phyloP scores from a whole-genome alignment of 2,797 vertebrate species.

The Megaceryle alcyon region DNA sequence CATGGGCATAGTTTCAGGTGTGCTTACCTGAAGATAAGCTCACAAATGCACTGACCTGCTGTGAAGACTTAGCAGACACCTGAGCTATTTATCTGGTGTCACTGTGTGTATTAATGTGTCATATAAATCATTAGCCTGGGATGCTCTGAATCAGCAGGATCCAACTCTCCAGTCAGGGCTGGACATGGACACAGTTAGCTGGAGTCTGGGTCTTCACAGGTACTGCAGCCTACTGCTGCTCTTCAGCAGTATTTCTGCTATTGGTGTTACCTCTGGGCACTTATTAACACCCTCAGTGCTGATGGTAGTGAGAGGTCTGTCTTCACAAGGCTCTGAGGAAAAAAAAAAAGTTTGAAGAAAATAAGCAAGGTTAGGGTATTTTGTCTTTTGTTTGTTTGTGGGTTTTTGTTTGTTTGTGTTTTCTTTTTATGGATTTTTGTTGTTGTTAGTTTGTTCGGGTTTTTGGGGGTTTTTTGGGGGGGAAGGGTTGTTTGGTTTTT shows the following conservation, averaged over 20 bases:
- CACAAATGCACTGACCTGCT: rapidly evolving
- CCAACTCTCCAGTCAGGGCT: no score
- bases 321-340: neutral
- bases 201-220: neutral
- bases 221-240: neutral
- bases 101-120: neutral
- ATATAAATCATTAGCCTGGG: neutral
- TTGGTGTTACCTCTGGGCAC: no score
- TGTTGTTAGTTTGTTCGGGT: no score
- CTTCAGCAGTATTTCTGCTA: neutral
- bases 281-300: rapidly evolving
- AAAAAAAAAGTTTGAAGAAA: neutral
- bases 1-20: no score
- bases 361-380: neutral
- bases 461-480: no score
- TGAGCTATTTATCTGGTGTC: neutral
- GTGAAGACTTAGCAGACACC: neutral
- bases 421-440: neutral
- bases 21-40: neutral
- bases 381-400: no score
- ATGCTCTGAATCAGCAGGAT: neutral
- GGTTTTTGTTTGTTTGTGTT: no score
- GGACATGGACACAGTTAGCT: neutral
- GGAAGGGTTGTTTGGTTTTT: no score
- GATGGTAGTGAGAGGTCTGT: neutral